phyloP scores from a whole-genome alignment of 2,888 invertebrate genomes.

The Idaea aversata region DNA sequence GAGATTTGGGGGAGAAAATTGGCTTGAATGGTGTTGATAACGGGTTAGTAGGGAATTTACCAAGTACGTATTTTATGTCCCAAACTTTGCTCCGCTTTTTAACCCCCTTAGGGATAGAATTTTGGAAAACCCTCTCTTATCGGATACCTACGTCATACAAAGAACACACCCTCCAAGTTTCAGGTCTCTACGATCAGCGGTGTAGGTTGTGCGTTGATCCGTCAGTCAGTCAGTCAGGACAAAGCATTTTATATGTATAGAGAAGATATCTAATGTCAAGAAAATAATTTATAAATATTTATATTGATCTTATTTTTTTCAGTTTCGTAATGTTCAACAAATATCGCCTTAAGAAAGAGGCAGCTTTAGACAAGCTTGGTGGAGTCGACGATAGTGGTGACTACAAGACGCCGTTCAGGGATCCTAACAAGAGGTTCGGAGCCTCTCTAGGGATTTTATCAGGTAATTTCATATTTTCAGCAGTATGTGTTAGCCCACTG shows the following conservation, averaged over 20 bases:
- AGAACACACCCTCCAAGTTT: too few relatives aligned
- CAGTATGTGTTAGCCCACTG: background rate
- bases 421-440: constrained; percentile 91
- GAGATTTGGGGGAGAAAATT: constrained; percentile 96
- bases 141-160: too few relatives aligned
- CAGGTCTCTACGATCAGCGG: too few relatives aligned
- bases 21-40: constrained; percentile 96
- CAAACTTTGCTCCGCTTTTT: too few relatives aligned
- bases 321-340: constrained; percentile 89
- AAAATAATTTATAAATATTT: background rate
- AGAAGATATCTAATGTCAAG: too few relatives aligned
- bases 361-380: constrained; percentile 90
- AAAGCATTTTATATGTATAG: too few relatives aligned
- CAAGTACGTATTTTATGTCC: too few relatives aligned
- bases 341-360: constrained; percentile 88
- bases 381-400: constrained; percentile 92
- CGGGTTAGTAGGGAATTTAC: constrained; percentile 80
- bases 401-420: constrained; percentile 89
- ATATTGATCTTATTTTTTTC: constrained; percentile 16
- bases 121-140: too few relatives aligned
- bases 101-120: too few relatives aligned
- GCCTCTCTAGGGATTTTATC: constrained; percentile 91
- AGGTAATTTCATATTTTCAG: constrained; percentile 37
- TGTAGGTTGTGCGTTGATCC: too few relatives aligned
- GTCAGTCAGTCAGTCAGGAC: too few relatives aligned